Conservation (phyloP, 2,888 invertebrate species). For the Drosophila lacicola region DNA sequence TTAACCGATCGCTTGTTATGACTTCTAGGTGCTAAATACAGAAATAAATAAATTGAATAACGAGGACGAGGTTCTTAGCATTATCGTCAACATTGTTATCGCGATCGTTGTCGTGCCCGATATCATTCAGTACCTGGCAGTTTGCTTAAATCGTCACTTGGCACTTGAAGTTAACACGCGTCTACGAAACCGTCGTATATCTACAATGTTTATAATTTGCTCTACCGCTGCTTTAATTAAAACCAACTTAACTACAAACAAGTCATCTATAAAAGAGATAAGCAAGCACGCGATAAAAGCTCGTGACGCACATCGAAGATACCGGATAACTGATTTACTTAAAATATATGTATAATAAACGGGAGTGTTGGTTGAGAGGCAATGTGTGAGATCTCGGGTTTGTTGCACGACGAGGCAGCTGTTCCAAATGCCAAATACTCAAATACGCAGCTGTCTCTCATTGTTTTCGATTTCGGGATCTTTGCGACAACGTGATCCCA, state of each 20-base stretch:
- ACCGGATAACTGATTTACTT: constrained; percentile 29
- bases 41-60: not conserved
- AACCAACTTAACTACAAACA: constrained; percentile 40
- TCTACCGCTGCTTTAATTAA: constrained; percentile 41
- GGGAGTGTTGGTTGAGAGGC: constrained; percentile 43
- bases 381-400: constrained; percentile 84
- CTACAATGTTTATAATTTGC: constrained; percentile 62
- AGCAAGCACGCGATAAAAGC: constrained; percentile 65
- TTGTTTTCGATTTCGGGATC: constrained; percentile 85
- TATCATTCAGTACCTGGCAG: constrained; percentile 2
- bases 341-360: constrained; percentile 13
- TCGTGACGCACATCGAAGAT: constrained; percentile 63
- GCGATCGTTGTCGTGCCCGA: constrained; percentile 10
- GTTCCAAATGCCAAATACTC: constrained; percentile 53
- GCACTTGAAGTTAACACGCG: constrained; percentile 44
- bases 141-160: constrained; percentile 35
- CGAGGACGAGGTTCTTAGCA: not conserved
- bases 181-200: constrained; percentile 28
- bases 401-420: constrained; percentile 84
- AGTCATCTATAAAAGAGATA: constrained; percentile 65
- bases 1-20: too few relatives aligned
- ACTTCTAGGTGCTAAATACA: too few relatives aligned
- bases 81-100: constrained; percentile 10
- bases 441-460: constrained; percentile 83
- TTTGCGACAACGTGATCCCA: constrained; percentile 76